Base-by-base conservation (phyloP, 2,888 invertebrate species). In the Stenichneumon culpator region DNA sequence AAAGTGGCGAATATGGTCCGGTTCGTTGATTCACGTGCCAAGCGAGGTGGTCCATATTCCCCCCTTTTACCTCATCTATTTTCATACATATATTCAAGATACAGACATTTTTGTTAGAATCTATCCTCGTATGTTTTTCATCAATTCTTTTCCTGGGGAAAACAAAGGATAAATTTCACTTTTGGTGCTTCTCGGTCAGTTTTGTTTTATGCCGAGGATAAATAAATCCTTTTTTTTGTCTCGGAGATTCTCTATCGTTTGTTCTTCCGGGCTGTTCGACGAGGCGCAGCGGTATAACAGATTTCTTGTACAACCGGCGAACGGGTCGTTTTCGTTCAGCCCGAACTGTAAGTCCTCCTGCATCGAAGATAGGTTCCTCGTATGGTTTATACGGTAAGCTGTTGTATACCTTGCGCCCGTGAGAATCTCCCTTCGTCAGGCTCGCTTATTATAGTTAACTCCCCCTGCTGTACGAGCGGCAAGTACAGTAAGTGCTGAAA, bases 401-500 rank as follows among this genome's bases (percentile, higher is more conserved):
- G 67, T 39, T 36, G 22, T 32, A 54, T 9, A 70, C 19, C 50
- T 36, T 54, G 28, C 19, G 32, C 70, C 32, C 25, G 25, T 32
- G 28, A 63, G 52, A 47, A 36, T 70, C 52, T 54, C 47, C 70
- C 14, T 70, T 70, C 70, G 9, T 28, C 44, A 54, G 11, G 28
- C 70, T 32, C 50, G 52, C 60, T 60, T 73, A 73, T 73, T 73
- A 73, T 60, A 73, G 60, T 73, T 60, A 60, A 36, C 60, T 73
- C 39, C 47, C 44, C 50, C 52, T 19, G 32, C n/a, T 32, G 52
- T 7, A 39, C 19, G 16, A 11, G 11, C 39, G 9, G 54, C 36
- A 19, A 19, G 54, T 25, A 22, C 54, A 6, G 44, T 47, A 25
- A 2, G 28, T 65, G 36, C 50, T 50, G 65, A 36, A 54, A 39